Evolutionary conservation across 2,888 invertebrate species (phyloP).

Genomic region (Netelia fuscicornis): DNA sequence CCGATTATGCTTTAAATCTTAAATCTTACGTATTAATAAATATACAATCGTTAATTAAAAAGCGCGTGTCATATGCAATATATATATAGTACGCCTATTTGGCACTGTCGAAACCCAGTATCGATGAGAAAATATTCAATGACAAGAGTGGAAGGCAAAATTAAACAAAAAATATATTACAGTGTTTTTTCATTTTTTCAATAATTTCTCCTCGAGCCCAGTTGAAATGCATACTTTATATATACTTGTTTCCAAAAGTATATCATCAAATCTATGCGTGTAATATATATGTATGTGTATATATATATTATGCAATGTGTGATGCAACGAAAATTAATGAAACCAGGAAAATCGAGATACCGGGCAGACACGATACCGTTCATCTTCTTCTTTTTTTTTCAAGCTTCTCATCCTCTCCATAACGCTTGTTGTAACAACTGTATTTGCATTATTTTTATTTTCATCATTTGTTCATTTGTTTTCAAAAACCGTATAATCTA

Average conservation of each 20-base stretch:
- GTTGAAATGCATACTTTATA: slow-evolving; percentile 38
- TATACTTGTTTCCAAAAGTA: slow-evolving; percentile 35
- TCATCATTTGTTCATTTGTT: slow-evolving; percentile 32
- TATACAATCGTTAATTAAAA: slow-evolving; percentile 67
- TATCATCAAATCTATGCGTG: slow-evolving; percentile 24
- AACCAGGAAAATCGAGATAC: slow-evolving; percentile 56
- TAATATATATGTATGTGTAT: slow-evolving; percentile 4
- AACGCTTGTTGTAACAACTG: slow-evolving; percentile 33
- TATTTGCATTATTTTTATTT: slow-evolving; percentile 44
- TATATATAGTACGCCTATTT: slow-evolving; percentile 70
- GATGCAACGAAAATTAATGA: slow-evolving; percentile 13
- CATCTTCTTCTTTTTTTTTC: slow-evolving; percentile 18
- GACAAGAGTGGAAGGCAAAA: slow-evolving; percentile 22
- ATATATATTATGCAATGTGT: slow-evolving; percentile 15
- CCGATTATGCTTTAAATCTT: slow-evolving; percentile 52
- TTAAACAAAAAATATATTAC: slow-evolving; percentile 27
- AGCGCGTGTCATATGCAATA: slow-evolving; percentile 61
- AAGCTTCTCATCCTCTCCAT: slow-evolving; percentile 19
- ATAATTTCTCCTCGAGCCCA: slow-evolving; percentile 19
- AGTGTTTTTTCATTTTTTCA: slow-evolving; percentile 21
- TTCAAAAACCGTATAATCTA: slow-evolving; percentile 55
- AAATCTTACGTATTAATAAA: slow-evolving; percentile 66
- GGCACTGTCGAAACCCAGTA: slow-evolving; percentile 79
- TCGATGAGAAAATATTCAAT: slow-evolving; percentile 58
- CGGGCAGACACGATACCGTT: slow-evolving; percentile 64